Evolutionary conservation across 1,140 invertebrate genomes (phyloP).

Genomic region (Lepeophtheirus salmonis): DNA sequence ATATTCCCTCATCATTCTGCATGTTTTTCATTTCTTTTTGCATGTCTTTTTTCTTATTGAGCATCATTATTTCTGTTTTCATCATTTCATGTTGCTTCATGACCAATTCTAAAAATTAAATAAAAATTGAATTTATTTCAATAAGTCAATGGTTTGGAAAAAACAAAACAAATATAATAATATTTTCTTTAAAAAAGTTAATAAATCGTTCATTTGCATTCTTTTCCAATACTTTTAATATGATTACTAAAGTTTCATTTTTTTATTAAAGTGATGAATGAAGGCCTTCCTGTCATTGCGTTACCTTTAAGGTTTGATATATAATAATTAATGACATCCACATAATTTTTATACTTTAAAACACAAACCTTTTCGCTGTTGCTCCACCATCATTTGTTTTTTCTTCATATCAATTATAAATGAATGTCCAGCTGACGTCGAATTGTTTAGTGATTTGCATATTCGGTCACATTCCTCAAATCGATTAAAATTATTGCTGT

Average conservation of each 20-base stretch:
- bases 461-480: constrained; percentile 50
- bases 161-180: too few relatives aligned
- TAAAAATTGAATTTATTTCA: too few relatives aligned
- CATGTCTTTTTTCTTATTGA: background rate
- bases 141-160: too few relatives aligned
- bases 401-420: background rate
- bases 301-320: background rate
- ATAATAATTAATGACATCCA: background rate
- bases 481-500: constrained; percentile 64
- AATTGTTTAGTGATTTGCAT: constrained; percentile 32
- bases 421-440: background rate
- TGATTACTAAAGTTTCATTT: too few relatives aligned
- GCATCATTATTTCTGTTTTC: background rate
- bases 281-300: background rate
- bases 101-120: too few relatives aligned
- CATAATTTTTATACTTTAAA: background rate
- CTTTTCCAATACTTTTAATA: too few relatives aligned
- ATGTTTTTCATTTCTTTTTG: background rate
- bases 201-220: too few relatives aligned
- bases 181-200: too few relatives aligned
- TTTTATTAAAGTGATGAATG: too few relatives aligned
- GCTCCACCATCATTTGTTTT: background rate
- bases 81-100: too few relatives aligned
- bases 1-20: background rate
- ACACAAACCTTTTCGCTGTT: background rate